Evolutionary conservation across 2,888 invertebrate species (phyloP).

Genomic region (Harpagoxenus sublaevis): DNA sequence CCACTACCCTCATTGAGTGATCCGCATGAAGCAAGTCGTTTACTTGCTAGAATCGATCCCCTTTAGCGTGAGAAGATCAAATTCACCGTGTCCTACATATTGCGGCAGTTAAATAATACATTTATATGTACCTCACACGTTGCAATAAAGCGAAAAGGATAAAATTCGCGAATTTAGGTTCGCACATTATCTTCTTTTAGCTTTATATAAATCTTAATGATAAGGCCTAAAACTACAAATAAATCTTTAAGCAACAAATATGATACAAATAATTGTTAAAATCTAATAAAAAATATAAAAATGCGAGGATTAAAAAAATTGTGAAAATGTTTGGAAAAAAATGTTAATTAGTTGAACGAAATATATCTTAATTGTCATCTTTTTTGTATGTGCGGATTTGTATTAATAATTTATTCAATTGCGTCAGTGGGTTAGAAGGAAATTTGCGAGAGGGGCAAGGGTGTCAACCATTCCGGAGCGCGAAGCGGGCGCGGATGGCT

Average conservation of each 20-base stretch:
- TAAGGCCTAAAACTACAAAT: not conserved
- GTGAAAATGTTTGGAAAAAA: not conserved
- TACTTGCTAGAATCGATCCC: constrained; percentile 41
- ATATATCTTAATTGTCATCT: not conserved
- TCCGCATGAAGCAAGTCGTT: constrained; percentile 24
- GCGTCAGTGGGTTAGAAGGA: constrained; percentile 71
- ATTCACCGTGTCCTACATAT: not conserved
- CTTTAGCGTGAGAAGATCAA: constrained; percentile 43
- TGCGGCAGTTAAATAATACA: not conserved
- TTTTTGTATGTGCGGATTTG: not conserved
- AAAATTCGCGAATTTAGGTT: not conserved
- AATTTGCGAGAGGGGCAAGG: constrained; percentile 69
- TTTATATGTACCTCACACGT: not conserved
- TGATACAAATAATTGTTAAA: not conserved
- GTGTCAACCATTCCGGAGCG: constrained; percentile 63
- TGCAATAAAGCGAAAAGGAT: not conserved
- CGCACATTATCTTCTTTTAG: not conserved
- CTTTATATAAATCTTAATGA: not conserved
- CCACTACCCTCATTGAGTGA: constrained; percentile 63
- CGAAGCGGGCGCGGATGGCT: constrained; percentile 67
- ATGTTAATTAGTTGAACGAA: not conserved
- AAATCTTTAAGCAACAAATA: not conserved
- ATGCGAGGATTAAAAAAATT: not conserved
- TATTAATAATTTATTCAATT: constrained; percentile 68
- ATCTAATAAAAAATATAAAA: not conserved